Base-by-base conservation (phyloP, 2,888 invertebrate genomes). In the Onthophagus sagittarius region DNA sequence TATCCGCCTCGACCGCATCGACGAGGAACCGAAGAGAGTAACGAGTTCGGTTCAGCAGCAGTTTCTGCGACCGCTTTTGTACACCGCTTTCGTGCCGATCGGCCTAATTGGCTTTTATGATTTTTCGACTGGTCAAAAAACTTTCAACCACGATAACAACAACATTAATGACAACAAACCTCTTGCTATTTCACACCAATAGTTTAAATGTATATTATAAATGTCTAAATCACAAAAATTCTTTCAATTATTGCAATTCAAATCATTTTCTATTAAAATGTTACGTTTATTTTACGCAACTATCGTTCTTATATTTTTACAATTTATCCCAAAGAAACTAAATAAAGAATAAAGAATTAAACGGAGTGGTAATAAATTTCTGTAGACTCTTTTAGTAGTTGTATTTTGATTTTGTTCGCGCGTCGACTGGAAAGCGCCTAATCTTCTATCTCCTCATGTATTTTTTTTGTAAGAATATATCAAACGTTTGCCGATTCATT, bases 341-440 rank as follows among this genome's bases (percentile, higher is more conserved):
- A 23, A 23, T 1, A 23, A 23, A 23, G 2, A 23, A 23, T 1
- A 23, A 23, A 23, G 23, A 23, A 23, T 23, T 23, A 7, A 53
- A 53, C 39, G 39, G 39, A 23, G 23, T 11, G 39, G 39, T 11
- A 53, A 53, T 53, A 53, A 53, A 53, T 53, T 11, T 53, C 39
- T 23, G 23, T 23, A 23, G 39, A 53, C 7, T 4, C 39, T 53
- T 53, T 53, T 53, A 53, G 53, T 13, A 62, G 69, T 69, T 53
- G 31, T 72, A 63, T 72, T 67, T 62, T 11, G 39, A 53, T 53
- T 53, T 53, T 11, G 39, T 13, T 9, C 32, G 67, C 33, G 72
- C 65, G 63, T 23, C 69, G 69, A 69, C 63, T 14, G 71, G 62
- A 62, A 71, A 31, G 65, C 73, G 70, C 70, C 71, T 71, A 73